Base-by-base conservation (phyloP, 2,113 vertebrate species). In the Halcyon malimbica region DNA sequence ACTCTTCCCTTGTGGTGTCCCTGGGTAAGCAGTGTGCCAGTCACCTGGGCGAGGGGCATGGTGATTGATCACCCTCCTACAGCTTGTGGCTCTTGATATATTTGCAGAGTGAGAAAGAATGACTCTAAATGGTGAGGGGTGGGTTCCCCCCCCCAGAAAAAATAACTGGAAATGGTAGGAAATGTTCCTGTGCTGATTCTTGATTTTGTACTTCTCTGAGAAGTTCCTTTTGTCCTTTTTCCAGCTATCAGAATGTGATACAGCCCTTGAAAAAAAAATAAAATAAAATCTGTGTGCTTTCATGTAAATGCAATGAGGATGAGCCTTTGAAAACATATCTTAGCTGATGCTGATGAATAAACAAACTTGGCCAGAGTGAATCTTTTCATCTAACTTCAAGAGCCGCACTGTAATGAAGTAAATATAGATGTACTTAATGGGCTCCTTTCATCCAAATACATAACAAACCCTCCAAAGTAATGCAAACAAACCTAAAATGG, bases 341-440 rank as follows among this genome's bases (percentile, higher is more conserved):
- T 69, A 79, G 69, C 86, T 92, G 83, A 94, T 90, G 90, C 2
- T 94, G 83, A 96, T 94, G 89, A 96, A 96, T 93, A 97, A 97
- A 96, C 90, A 93, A 70, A 88, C 94, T 92, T 95, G 94, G 86
- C 87, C 96, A 90, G 90, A 93, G 77, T 95, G 76, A 97, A 96
- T 91, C 96, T 96, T 90, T 96, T 96, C 88, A 96, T 92, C 91
- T 93, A 79, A 94, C 91, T 96, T 97, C 89, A 97, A 97, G 97
- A 96, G 82, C 83, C 83, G 86, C 17, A 0, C 80, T 87, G 57
- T 93, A 94, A 92, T 95, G 96, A 93, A 87, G 91, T 86, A 95
- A 94, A 95, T 94, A 89, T 82, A 95, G 90, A 93, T 85, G 92
- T 92, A 51, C 89, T 96, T 96, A 96, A 96, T 92, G 76, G 88